phyloP scores from a whole-genome alignment of 2,113 vertebrate genomes.

The Strix aluco region DNA sequence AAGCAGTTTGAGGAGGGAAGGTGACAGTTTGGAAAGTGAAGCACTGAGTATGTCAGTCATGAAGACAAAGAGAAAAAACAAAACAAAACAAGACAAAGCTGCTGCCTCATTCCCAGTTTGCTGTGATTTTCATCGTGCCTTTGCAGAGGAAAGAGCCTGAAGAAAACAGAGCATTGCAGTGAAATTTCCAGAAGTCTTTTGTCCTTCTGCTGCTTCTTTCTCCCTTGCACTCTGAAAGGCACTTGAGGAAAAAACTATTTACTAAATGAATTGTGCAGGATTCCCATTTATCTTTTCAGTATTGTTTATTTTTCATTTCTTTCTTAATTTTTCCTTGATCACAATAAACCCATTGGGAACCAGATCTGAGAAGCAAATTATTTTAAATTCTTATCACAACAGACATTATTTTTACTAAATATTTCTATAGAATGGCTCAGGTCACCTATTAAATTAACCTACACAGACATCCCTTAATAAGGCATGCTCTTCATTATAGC shows the following conservation, averaged over 20 bases:
- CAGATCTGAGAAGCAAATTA: neutral
- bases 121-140: neutral
- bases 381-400: neutral
- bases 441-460: conserved; percentile 25
- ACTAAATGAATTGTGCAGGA: neutral
- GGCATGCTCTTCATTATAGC: neutral
- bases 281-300: neutral
- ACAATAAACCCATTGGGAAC: neutral
- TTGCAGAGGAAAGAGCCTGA: neutral
- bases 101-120: neutral
- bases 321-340: neutral
- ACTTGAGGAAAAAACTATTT: neutral
- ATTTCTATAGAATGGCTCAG: neutral
- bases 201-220: neutral
- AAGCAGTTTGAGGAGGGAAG: neutral
- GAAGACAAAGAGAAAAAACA: conserved; percentile 17
- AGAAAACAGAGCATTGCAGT: neutral
- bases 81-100: conserved; percentile 1
- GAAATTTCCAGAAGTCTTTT: conserved; percentile 18
- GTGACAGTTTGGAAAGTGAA: neutral
- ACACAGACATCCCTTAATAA: conserved; percentile 10
- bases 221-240: neutral
- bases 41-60: neutral
- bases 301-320: neutral
- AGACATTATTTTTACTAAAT: neutral